Conservation (phyloP, 2,113 vertebrate species). For the Madoqua kirkii region DNA sequence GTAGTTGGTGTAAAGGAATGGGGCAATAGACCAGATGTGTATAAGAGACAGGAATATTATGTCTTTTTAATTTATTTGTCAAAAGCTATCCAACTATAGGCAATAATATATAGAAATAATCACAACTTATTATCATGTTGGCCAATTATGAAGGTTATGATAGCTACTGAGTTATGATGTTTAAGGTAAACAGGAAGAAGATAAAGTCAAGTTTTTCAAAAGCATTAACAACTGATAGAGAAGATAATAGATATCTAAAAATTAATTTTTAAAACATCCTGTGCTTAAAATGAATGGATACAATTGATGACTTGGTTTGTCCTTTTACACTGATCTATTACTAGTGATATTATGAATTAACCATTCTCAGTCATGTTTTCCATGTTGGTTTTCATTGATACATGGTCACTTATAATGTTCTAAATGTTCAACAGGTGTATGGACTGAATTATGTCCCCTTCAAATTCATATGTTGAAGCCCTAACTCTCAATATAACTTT, state of each 20-base stretch:
- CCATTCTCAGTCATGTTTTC: not conserved
- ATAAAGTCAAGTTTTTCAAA: not conserved
- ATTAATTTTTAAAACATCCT: not conserved
- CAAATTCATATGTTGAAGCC: not conserved
- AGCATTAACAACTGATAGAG: not conserved
- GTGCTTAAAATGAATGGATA: not conserved
- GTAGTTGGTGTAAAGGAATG: constrained; percentile 12
- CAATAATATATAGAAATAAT: not conserved
- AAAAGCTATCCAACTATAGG: constrained; percentile 12
- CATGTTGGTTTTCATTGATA: not conserved
- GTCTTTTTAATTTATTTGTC: constrained; percentile 48
- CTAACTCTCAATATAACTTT: not conserved
- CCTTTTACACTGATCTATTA: not conserved
- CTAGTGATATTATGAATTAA: not conserved
- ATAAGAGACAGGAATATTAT: too few species aligned
- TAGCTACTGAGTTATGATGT: not conserved
- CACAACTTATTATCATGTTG: not conserved
- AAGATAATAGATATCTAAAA: not conserved
- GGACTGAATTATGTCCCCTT: not conserved
- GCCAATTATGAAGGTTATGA: not conserved
- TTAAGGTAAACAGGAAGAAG: not conserved
- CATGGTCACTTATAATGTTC: not conserved
- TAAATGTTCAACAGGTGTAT: not conserved
- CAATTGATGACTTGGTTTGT: not conserved
- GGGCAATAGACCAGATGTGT: too few species aligned